A percentile compares a stretch with the other conserved stretches of the same genome.
phyloP scores from a whole-genome alignment of 2,888 invertebrate genomes.

The Agrotis exclamationis region DNA sequence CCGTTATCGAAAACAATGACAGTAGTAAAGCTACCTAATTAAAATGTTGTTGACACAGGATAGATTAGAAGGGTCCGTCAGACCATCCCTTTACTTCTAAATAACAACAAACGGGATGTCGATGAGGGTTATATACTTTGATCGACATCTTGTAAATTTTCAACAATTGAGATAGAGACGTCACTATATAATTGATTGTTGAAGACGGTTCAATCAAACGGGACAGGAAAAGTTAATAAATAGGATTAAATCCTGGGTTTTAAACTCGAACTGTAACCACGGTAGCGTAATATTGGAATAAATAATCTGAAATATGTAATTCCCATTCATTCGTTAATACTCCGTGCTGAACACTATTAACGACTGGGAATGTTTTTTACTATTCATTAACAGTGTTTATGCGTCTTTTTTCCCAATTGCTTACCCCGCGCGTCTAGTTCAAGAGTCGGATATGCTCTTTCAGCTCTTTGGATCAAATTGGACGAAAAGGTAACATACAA shows the following conservation, averaged over 20 bases:
- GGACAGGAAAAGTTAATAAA: background rate
- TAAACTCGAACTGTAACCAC: too few relatives aligned
- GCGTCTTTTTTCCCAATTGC: too few relatives aligned
- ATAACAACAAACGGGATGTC: conserved; percentile 11
- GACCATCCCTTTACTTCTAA: background rate
- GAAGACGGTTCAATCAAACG: background rate
- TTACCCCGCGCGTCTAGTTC: too few relatives aligned
- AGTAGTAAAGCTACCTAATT: conserved; percentile 17
- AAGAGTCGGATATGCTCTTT: too few relatives aligned
- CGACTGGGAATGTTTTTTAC: too few relatives aligned
- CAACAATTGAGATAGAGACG: conserved; percentile 10
- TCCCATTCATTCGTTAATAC: too few relatives aligned
- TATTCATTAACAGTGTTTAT: too few relatives aligned
- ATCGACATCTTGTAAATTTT: conserved; percentile 15
- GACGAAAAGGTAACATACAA: too few relatives aligned
- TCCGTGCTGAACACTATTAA: too few relatives aligned
- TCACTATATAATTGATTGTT: background rate
- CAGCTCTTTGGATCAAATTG: too few relatives aligned
- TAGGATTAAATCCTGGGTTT: background rate
- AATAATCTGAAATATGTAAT: too few relatives aligned
- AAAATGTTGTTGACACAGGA: conserved; percentile 22
- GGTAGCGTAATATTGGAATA: too few relatives aligned
- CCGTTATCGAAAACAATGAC: conserved; percentile 1
- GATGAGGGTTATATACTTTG: conserved; percentile 35
- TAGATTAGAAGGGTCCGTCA: conserved; percentile 30